A percentile compares a stretch with the other conserved stretches of the same genome.
Conservation (phyloP, 2,888 invertebrate species). For the Spicauda simplicius region DNA sequence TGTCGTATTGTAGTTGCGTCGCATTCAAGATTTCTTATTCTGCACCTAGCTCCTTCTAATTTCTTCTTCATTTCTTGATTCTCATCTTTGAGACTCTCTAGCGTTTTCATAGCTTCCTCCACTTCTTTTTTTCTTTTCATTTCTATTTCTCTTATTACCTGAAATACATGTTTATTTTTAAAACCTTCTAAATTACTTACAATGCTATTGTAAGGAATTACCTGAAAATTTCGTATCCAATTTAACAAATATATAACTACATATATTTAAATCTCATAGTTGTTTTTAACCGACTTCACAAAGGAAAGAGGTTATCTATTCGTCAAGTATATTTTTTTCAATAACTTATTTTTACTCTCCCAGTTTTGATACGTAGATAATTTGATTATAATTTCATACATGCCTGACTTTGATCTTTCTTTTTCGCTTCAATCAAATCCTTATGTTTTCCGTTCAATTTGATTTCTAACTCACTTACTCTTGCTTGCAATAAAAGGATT, state of each 20-base stretch:
- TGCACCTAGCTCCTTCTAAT: slow-evolving; percentile 87
- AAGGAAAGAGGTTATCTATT: too few species aligned
- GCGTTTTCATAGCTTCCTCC: slow-evolving; percentile 86
- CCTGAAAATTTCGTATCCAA: too few species aligned
- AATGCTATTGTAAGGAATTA: too few species aligned
- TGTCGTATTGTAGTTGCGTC: slow-evolving; percentile 85
- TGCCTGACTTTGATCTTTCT: slow-evolving; percentile 67
- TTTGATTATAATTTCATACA: slow-evolving; percentile 1
- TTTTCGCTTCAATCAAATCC: slow-evolving; percentile 57
- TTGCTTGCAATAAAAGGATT: slow-evolving; percentile 88
- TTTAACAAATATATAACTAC: too few species aligned
- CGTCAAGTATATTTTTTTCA: too few species aligned
- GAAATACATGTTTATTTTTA: slow-evolving; percentile 36
- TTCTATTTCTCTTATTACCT: slow-evolving; percentile 82
- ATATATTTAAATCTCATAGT: too few species aligned
- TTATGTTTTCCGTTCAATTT: slow-evolving; percentile 81
- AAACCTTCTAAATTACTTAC: neutral
- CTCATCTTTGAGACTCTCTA: slow-evolving; percentile 79
- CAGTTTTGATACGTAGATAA: too few species aligned
- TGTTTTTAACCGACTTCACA: too few species aligned
- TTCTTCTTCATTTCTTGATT: slow-evolving; percentile 86
- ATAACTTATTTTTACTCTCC: too few species aligned
- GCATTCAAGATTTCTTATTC: slow-evolving; percentile 88
- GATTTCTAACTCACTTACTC: slow-evolving; percentile 87
- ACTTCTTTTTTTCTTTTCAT: slow-evolving; percentile 83